Evolutionary conservation across 30 jellyfish, hydroid and myxozoan genomes (phyloP), one percentile per base, ranked within the genome.

Genomic region (Clytia hemisphaerica): DNA sequence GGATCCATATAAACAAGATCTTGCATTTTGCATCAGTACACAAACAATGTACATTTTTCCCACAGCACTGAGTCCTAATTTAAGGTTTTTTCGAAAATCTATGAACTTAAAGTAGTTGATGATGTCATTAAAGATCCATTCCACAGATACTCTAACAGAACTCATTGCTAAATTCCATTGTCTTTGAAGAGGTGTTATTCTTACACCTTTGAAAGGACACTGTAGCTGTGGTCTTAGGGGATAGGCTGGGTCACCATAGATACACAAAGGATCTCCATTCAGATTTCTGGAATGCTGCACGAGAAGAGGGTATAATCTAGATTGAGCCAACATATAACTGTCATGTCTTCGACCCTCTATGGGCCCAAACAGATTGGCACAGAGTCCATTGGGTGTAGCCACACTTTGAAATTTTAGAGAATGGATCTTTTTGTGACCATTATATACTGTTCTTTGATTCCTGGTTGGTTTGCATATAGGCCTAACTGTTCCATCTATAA

Each of bases 61-160:
- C 25, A 83, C 86, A 7, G 81, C 65, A 67, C 70, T 57, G 36
- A 83, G 49, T 15, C 76, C 68, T 31, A 74, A 55, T 62, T 87
- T 79, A 25, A 77, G 66, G 48, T 78, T 85, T 32, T 77, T 71
- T 67, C 72, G 61, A 30, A 85, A 85, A 55, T 85, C 96, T 14
- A 48, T 21, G 46, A 71, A 71, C 37, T 57, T 61, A 42, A 85
- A 85, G 58, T 69, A 85, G 67, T 67, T 63, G 22, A 59, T 70
- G 30, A 72, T 77, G 61, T 67, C 93, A 61, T 88, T 93, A 70
- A 83, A 83, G 16, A 83, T 37, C 95, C 95, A 83, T 57, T 83
- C 93, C 16, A 76, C 82, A 18, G 83, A 40, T 15, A 74, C 82
- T 28, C 93, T 31, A 25, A 68, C 93, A 57, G 28, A 22, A 55